Evolutionary conservation across 2,888 invertebrate genomes (phyloP), one percentile per base, ranked within the genome.

Genomic region (Apamea monoglypha): DNA sequence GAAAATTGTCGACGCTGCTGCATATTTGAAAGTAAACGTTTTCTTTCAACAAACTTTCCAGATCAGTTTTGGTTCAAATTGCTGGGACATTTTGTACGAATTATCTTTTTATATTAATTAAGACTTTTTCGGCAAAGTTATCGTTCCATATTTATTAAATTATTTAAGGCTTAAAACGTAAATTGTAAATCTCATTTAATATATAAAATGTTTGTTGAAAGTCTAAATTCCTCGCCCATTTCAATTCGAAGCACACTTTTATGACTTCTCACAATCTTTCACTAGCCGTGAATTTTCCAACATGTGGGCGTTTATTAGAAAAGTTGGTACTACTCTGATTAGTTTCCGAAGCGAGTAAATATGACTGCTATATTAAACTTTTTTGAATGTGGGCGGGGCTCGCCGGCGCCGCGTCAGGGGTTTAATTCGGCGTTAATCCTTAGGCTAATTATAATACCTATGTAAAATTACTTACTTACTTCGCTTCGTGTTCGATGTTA

Each of bases 291-390:
- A 76, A 78, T 80, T 82, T 86, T 78, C 74, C 74, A 68, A 8
- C 78, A 78, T 68, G 73, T 80, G 71, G 63, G 68, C 71, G 76
- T 77, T 88, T 89, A 88, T 88, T 89, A 85, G 76, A 83, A 88
- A 89, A 88, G 86, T 88, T 87, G 40, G 18, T 47, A 73, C 56
- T 68, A 63, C 78, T 83, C 68, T 85, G 85, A 87, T 88, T 87
- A 88, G 89, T 90, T 88, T 74, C 71, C 63, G 72, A 82, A 88
- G 78, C 69, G 77, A 82, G 78, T 88, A 77, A 86, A 88, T 84
- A 88, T 88, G 76, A 86, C 71, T 78, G 56, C 67, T 68, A 18
- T 73, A 76, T 77, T 71, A 80, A 67, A 47, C 66, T 74, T 68
- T 78, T 80, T 77, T 76, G 78, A 85, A 80, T 59, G 78, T 61